A percentile compares a stretch with the other conserved stretches of the same genome.
Evolutionary conservation across 2,888 invertebrate species (phyloP).

Genomic region (Drosophila demipolita): DNA sequence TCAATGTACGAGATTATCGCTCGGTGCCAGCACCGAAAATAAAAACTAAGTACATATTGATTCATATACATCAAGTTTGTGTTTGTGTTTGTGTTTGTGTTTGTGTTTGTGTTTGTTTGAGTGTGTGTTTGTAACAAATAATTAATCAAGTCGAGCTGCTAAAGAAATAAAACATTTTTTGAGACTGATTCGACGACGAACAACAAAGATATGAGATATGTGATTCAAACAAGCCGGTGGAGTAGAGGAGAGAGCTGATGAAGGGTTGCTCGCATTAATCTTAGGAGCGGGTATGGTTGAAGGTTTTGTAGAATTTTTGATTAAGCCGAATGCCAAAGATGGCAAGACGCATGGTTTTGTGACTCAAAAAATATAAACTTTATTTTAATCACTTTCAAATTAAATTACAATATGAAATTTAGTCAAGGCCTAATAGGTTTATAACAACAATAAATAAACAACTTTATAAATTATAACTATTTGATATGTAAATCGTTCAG

Average conservation of each 20-base stretch:
- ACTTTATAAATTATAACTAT: not conserved
- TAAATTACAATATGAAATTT: not conserved
- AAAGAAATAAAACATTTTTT: slow-evolving; percentile 17
- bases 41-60: not conserved
- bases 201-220: slow-evolving; percentile 4
- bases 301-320: slow-evolving; percentile 6
- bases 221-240: not conserved
- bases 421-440: not conserved
- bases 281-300: slow-evolving; percentile 18
- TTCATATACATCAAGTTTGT: not conserved
- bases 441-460: not conserved
- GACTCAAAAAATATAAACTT: not conserved
- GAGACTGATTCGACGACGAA: slow-evolving; percentile 3
- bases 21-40: not conserved
- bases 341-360: not conserved
- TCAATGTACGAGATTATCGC: slow-evolving; percentile 51
- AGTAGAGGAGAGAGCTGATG: not conserved
- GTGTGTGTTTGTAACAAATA: slow-evolving; percentile 9
- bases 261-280: slow-evolving; percentile 30
- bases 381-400: not conserved
- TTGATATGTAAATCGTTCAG: too few relatives aligned
- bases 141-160: slow-evolving; percentile 35
- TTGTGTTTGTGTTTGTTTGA: too few relatives aligned
- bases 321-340: slow-evolving; percentile 11
- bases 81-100: not conserved